Conservation (phyloP, 1,140 invertebrate species). For the Anastrepha obliqua region DNA sequence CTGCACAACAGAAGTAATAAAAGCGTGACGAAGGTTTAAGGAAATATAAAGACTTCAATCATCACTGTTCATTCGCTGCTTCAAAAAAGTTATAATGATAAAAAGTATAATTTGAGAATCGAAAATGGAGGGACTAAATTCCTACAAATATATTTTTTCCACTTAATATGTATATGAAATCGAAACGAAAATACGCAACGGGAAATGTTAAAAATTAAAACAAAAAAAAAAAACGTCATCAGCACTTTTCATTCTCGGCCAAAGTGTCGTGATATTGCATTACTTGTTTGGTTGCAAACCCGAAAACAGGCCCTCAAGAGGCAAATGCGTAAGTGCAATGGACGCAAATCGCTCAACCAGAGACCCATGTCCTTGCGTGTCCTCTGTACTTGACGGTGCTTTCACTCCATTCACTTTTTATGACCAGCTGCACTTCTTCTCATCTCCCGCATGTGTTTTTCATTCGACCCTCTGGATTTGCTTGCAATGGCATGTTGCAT, state of each 20-base stretch:
- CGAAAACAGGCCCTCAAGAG: not conserved
- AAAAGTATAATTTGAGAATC: not conserved
- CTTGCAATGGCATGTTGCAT: conserved; percentile 24
- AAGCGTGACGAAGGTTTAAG: too few species aligned
- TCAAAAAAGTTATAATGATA: not conserved
- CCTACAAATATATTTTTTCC: not conserved
- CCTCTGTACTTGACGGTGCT: not conserved
- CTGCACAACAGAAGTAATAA: too few species aligned
- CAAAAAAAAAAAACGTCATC: not conserved
- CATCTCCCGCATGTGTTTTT: conserved; percentile 16
- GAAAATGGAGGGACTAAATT: not conserved
- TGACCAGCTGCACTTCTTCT: conserved; percentile 25
- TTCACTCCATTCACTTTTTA: not conserved
- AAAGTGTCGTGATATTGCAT: not conserved
- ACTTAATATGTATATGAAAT: conserved; percentile 1
- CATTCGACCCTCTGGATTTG: not conserved
- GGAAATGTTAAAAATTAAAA: not conserved
- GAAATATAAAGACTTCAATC: not conserved
- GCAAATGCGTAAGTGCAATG: not conserved
- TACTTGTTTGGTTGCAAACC: not conserved
- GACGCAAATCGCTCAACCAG: not conserved
- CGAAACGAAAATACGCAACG: not conserved
- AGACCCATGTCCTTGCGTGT: not conserved
- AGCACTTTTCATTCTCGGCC: not conserved
- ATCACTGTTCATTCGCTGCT: not conserved